Evolutionary conservation across 2,797 vertebrate genomes (phyloP).

Genomic region (Martes flavigula): DNA sequence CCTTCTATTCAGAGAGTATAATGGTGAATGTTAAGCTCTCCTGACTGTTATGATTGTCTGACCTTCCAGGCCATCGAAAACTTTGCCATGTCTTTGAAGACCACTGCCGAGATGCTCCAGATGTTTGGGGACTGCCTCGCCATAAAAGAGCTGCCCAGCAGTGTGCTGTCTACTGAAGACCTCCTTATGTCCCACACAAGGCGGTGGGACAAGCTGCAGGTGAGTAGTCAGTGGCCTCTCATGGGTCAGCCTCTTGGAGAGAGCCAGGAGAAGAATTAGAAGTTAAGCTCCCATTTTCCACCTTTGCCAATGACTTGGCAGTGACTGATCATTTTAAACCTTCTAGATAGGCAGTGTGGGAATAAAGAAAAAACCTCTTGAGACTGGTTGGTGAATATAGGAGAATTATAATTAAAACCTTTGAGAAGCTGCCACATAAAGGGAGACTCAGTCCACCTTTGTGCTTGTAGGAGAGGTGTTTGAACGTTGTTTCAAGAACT

Average conservation of each 20-base stretch:
- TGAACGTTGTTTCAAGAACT: not conserved
- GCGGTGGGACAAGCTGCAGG: constrained; percentile 92
- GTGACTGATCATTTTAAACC: not conserved
- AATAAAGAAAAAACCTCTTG: not conserved
- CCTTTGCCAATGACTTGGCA: not conserved
- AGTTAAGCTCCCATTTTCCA: not conserved
- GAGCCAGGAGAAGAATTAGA: not conserved
- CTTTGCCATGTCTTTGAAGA: constrained; percentile 96
- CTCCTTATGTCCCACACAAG: constrained; percentile 90
- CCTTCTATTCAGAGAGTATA: not conserved
- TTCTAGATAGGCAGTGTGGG: not conserved
- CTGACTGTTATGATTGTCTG: not conserved
- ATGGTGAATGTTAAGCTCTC: not conserved
- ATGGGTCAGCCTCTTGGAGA: not conserved
- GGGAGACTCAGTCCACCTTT: not conserved
- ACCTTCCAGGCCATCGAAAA: constrained; percentile 93
- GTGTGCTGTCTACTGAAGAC: constrained; percentile 92
- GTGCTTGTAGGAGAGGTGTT: not conserved
- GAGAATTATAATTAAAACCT: not conserved
- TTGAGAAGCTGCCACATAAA: not conserved
- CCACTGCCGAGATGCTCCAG: constrained; percentile 94
- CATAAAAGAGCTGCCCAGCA: constrained; percentile 93
- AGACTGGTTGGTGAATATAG: not conserved
- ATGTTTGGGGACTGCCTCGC: constrained; percentile 92
- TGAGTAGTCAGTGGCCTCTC: constrained; percentile 67